Evolutionary conservation across 2,113 vertebrate species (phyloP).

Genomic region (Eubucco bourcierii): DNA sequence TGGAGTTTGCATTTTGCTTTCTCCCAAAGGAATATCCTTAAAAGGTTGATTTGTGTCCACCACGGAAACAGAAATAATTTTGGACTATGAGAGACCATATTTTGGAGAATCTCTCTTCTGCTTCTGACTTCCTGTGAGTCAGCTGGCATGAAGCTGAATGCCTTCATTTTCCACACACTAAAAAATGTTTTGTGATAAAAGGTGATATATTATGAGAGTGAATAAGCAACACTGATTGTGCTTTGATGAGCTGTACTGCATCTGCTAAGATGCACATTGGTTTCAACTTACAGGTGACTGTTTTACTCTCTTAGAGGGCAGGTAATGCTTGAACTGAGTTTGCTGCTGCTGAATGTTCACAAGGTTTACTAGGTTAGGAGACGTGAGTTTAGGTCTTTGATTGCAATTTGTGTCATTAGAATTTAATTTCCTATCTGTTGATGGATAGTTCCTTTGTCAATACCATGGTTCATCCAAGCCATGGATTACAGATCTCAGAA

Average conservation of each 20-base stretch:
- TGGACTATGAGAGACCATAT: not conserved
- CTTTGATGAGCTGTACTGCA: not conserved
- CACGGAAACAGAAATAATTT: not conserved
- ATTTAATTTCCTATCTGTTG: slow-evolving; percentile 50
- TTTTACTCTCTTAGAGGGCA: not conserved
- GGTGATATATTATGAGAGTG: not conserved
- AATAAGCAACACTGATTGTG: not conserved
- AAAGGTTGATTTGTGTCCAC: not conserved
- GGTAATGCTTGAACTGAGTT: not conserved
- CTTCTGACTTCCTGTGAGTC: not conserved
- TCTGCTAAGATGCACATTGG: not conserved
- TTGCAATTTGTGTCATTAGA: slow-evolving; percentile 16
- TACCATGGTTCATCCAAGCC: slow-evolving; percentile 3
- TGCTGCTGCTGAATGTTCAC: not conserved
- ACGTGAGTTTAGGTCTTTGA: slow-evolving; percentile 38
- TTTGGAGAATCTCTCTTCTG: not conserved
- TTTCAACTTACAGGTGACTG: not conserved
- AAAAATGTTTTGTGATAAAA: not conserved
- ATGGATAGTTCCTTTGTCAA: slow-evolving; percentile 11
- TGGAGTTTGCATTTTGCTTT: slow-evolving; percentile 39
- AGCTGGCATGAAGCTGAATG: not conserved
- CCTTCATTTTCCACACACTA: not conserved
- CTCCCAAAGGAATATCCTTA: not conserved
- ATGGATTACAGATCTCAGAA: not conserved
- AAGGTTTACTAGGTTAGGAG: slow-evolving; percentile 27